These are phyloP conservation scores for Drosophila pseudotalamancana DNA, from an alignment of 2,888 invertebrate genomes.

Conservation along the genomic window DNA sequence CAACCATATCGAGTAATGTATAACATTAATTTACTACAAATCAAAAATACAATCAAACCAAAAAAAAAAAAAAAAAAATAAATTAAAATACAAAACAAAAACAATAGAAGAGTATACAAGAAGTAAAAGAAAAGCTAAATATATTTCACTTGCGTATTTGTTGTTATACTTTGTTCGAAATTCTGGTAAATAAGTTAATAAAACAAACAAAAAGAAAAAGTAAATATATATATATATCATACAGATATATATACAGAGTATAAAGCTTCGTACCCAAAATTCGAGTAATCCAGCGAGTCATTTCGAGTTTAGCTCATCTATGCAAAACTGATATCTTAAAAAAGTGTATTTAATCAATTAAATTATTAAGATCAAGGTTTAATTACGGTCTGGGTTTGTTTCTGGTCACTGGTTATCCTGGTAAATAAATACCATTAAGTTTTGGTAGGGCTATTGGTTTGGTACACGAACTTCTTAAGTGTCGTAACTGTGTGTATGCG, in stretches of 20 bases:
- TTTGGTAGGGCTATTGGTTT: conserved; percentile 14
- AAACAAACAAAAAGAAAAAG: background rate
- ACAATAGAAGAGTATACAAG: conserved; percentile 12
- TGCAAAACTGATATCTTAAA: conserved; percentile 14
- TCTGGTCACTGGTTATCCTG: conserved; percentile 16
- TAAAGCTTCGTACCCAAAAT: conserved; percentile 16
- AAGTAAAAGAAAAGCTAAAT: background rate
- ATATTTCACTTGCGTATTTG: conserved; percentile 8
- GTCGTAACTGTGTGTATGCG: background rate
- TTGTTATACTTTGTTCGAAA: conserved; percentile 12
- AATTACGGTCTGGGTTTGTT: background rate
- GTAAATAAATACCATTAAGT: conserved; percentile 2
- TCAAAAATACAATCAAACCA: conserved; percentile 45
- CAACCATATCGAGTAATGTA: conserved; percentile 83
- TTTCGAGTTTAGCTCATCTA: conserved; percentile 16
- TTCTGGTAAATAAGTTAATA: no score
- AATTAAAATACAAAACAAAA: no score
- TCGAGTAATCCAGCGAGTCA: conserved; percentile 1
- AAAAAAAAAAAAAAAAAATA: conserved; percentile 29
- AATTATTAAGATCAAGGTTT: conserved; percentile 14
- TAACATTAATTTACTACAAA: conserved; percentile 77
- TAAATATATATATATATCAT: background rate
- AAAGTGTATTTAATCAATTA: conserved; percentile 14
- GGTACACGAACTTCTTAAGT: conserved; percentile 1
- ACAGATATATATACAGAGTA: background rate